phyloP scores from a whole-genome alignment of 2,113 vertebrate species.

The Channa argus region DNA sequence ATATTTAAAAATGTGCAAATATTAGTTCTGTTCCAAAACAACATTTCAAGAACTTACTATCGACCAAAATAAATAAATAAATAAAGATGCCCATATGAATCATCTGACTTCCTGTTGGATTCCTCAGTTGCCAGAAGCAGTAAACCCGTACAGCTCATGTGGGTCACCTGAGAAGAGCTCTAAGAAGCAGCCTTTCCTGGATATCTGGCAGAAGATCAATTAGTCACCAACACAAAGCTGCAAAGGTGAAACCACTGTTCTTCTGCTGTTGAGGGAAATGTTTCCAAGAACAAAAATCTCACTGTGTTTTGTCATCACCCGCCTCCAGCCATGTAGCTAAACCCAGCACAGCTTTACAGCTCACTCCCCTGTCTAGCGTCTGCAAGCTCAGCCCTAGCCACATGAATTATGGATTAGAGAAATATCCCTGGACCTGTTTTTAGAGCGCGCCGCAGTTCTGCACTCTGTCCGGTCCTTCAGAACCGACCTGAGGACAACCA shows the following conservation, averaged over 20 bases:
- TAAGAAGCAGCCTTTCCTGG: constrained; percentile 26
- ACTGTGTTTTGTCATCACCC: constrained; percentile 58
- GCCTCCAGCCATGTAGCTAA: constrained; percentile 42
- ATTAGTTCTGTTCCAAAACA: not conserved
- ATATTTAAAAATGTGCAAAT: not conserved
- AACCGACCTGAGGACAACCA: constrained; percentile 85
- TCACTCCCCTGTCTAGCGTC: constrained; percentile 39
- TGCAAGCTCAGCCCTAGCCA: constrained; percentile 5
- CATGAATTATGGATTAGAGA: constrained; percentile 70
- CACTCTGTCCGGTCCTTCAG: constrained; percentile 70
- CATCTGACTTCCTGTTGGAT: constrained; percentile 32
- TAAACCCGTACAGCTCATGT: not conserved
- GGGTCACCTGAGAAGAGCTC: constrained; percentile 23
- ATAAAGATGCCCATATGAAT: constrained; percentile 16
- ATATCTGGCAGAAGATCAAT: constrained; percentile 44
- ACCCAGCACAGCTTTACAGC: constrained; percentile 55
- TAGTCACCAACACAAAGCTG: constrained; percentile 35
- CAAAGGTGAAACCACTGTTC: constrained; percentile 29
- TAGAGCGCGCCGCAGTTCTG: constrained; percentile 63
- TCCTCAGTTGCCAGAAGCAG: not conserved
- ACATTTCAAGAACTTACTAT: not conserved
- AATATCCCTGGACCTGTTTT: constrained; percentile 56
- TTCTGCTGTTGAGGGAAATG: constrained; percentile 19
- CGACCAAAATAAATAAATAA: not conserved
- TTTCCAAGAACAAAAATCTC: constrained; percentile 46